phyloP scores from a whole-genome alignment of 1,140 invertebrate genomes.

The Micrasema longulum region DNA sequence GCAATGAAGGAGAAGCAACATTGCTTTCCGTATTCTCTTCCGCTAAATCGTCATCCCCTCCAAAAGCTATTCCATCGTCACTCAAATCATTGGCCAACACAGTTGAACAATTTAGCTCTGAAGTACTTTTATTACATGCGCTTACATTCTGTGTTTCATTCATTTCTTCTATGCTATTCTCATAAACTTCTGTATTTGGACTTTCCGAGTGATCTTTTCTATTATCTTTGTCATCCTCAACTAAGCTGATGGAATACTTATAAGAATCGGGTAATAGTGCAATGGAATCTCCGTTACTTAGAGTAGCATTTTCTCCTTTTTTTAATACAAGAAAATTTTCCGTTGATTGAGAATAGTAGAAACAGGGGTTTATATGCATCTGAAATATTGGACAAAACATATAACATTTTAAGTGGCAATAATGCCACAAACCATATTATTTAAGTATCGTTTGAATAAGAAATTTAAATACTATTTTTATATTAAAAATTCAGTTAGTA shows the following conservation, averaged over 20 bases:
- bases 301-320: slow-evolving; percentile 5
- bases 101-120: not conserved
- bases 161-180: not conserved
- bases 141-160: slow-evolving; percentile 5
- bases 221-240: not conserved
- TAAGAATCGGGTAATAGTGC: slow-evolving; percentile 26
- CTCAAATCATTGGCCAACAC: not conserved
- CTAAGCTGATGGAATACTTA: slow-evolving; percentile 13
- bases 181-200: not conserved
- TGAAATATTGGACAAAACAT: no score
- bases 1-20: slow-evolving; percentile 15
- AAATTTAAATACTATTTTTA: no score
- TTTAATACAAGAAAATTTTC: slow-evolving; percentile 6
- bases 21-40: not conserved
- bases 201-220: not conserved
- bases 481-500: no score
- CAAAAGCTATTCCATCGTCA: not conserved
- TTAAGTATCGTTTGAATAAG: no score
- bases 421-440: no score
- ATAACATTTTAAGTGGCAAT: no score
- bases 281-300: slow-evolving; percentile 23
- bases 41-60: not conserved
- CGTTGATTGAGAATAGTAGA: not conserved
- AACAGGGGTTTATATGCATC: slow-evolving; percentile 34
- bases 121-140: not conserved